These are phyloP conservation scores for Jordanella pulchra DNA, from an alignment of 2,797 vertebrate species.

Conservation along the genomic window DNA sequence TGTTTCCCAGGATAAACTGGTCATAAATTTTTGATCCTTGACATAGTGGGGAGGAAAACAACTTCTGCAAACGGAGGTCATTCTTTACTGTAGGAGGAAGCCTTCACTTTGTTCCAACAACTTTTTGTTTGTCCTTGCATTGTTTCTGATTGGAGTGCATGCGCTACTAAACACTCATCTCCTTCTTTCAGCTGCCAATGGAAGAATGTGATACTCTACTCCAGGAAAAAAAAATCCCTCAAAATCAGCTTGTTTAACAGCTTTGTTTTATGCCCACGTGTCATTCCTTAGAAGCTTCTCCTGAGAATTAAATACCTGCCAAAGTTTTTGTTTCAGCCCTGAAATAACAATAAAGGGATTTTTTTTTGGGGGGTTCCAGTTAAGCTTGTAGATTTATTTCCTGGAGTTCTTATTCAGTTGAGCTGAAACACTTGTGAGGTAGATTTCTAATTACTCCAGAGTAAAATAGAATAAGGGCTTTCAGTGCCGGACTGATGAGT, in stretches of 20 bases:
- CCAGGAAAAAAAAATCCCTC: slow-evolving; percentile 45
- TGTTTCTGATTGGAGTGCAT: slow-evolving; percentile 46
- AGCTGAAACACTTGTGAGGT: slow-evolving; percentile 15
- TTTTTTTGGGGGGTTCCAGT: slow-evolving; percentile 9
- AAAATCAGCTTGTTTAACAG: slow-evolving; percentile 17
- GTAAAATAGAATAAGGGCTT: background rate
- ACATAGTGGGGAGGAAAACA: slow-evolving; percentile 29
- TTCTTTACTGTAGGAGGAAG: slow-evolving; percentile 53
- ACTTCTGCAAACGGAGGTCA: background rate
- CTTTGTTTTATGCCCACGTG: background rate
- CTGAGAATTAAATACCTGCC: background rate
- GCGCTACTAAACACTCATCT: slow-evolving; percentile 24
- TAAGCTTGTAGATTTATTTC: slow-evolving; percentile 15
- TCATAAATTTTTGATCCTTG: background rate
- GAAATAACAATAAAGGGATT: slow-evolving; percentile 19
- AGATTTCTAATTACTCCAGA: background rate
- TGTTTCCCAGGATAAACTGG: background rate
- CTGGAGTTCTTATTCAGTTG: slow-evolving; percentile 6
- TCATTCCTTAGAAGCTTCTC: slow-evolving; percentile 11
- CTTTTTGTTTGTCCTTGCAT: slow-evolving; percentile 52
- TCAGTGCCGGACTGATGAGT: background rate
- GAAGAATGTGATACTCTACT: slow-evolving; percentile 9
- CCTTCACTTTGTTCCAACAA: slow-evolving; percentile 33
- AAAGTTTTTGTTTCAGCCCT: slow-evolving; percentile 12
- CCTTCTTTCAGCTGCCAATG: slow-evolving; percentile 23